A percentile compares a stretch with the other conserved stretches of the same genome.
Conservation (phyloP, 2,797 vertebrate genomes). For the Gymnopithys bicolor region DNA sequence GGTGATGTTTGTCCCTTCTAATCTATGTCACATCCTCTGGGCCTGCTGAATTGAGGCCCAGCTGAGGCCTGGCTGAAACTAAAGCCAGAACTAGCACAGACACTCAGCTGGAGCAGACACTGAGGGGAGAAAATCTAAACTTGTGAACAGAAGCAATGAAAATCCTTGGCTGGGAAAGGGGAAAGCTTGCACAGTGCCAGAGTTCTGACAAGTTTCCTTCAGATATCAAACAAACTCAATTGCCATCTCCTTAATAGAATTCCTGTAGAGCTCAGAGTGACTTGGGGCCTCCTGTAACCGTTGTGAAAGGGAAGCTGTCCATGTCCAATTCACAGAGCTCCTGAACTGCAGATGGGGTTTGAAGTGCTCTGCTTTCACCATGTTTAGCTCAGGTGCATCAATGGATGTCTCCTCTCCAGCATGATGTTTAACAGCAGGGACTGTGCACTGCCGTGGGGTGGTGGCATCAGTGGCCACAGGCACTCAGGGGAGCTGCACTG, state of each 20-base stretch:
- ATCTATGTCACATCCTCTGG: too few relatives aligned
- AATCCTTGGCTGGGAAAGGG: not conserved
- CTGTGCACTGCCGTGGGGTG: not conserved
- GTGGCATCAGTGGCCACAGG: not conserved
- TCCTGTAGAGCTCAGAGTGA: not conserved
- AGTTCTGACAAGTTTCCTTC: not conserved
- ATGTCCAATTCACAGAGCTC: not conserved
- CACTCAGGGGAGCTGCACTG: not conserved
- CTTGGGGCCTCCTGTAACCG: not conserved
- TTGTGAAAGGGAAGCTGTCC: not conserved
- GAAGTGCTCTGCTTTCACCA: not conserved
- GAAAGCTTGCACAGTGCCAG: not conserved
- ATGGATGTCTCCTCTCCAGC: not conserved
- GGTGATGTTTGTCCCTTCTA: too few relatives aligned
- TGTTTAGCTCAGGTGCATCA: not conserved
- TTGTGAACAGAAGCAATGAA: not conserved
- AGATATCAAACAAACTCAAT: not conserved
- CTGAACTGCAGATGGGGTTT: not conserved
- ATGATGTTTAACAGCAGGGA: not conserved
- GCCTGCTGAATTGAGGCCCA: too few relatives aligned
- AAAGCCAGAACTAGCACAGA: not conserved
- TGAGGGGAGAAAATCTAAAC: not conserved
- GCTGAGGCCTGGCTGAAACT: too few relatives aligned
- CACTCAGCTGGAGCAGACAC: not conserved
- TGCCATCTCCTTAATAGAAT: not conserved